phyloP scores from a whole-genome alignment of 2,113 vertebrate genomes.

The Talpa occidentalis region DNA sequence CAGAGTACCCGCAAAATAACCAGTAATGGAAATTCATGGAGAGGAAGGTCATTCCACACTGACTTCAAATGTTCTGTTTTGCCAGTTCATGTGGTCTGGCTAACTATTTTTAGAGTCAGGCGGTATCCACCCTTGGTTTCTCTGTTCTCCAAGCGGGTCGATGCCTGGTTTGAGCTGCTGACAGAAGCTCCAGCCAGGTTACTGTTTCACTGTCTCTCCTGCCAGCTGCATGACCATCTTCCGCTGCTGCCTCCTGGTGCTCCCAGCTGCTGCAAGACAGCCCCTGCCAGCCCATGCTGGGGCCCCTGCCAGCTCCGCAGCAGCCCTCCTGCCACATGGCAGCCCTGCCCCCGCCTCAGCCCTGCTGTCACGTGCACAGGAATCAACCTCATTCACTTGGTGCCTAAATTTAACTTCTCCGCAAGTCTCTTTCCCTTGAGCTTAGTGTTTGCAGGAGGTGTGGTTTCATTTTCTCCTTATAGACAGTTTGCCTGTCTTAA shows the following conservation, averaged over 20 bases:
- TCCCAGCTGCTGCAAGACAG: conserved; percentile 66
- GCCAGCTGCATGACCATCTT: conserved; percentile 10
- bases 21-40: background rate
- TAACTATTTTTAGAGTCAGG: conserved; percentile 56
- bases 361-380: background rate
- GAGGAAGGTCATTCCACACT: background rate
- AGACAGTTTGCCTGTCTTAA: background rate
- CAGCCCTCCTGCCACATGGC: conserved; percentile 36
- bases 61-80: background rate
- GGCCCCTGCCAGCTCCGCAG: conserved; percentile 36
- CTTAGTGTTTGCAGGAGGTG: background rate
- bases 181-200: conserved; percentile 40
- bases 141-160: background rate
- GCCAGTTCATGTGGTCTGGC: background rate
- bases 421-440: background rate
- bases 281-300: conserved; percentile 62
- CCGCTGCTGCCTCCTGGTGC: conserved; percentile 55
- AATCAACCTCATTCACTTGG: background rate
- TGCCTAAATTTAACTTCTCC: conserved; percentile 37
- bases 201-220: background rate
- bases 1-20: background rate
- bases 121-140: background rate
- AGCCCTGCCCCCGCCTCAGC: background rate
- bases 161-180: conserved; percentile 41
- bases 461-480: background rate